Evolutionary conservation across 2,888 invertebrate genomes (phyloP), one percentile per base, ranked within the genome.

Genomic region (Hetaerina titia): DNA sequence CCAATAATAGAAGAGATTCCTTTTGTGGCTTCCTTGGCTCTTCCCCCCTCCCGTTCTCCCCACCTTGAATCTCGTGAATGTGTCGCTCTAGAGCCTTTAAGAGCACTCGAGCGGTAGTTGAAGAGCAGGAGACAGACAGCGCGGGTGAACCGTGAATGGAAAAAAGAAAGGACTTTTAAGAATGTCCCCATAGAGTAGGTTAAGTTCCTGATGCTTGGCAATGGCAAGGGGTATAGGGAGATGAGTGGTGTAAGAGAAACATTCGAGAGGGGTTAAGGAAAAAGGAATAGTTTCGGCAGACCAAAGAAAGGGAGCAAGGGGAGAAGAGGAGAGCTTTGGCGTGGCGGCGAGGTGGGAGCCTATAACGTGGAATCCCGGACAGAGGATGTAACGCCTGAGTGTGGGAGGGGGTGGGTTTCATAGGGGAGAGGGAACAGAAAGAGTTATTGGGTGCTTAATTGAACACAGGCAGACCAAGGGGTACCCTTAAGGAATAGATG

Each of bases 1-100:
- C 92, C 92, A 92, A 92, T 92, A 92, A 92, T 92, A 69, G 92
- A 69, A 92, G n/a, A 69, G 56, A 74, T 60, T 92, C 92, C 92
- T 69, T 69, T 56, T 69, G 69, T 45, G 92, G 74, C 69, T 92
- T 92, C 92, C 69, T 69, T 17, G 25, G 19, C 63, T 63, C 60
- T 31, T 63, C 19, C 64, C 45, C 45, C 89, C n/a, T 56, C 88
- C 45, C 15, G n/a, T 15, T n/a, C 69, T 69, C 13, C 88, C 88
- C 15, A 5, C 88, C 31, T 8, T 11, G 45, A n/a, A 15, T 19
- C 22, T 56, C 64, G 58, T 58, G 92, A 92, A 92, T 92, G 74
- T 92, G 74, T 92, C 92, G 31, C 64, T n/a, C 90, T 90, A 17
- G 2, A 90, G 45, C 92, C 92, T 92, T 92, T 69, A 81, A 74